phyloP scores from a whole-genome alignment of 2,797 vertebrate species.

The Staurois parvus region DNA sequence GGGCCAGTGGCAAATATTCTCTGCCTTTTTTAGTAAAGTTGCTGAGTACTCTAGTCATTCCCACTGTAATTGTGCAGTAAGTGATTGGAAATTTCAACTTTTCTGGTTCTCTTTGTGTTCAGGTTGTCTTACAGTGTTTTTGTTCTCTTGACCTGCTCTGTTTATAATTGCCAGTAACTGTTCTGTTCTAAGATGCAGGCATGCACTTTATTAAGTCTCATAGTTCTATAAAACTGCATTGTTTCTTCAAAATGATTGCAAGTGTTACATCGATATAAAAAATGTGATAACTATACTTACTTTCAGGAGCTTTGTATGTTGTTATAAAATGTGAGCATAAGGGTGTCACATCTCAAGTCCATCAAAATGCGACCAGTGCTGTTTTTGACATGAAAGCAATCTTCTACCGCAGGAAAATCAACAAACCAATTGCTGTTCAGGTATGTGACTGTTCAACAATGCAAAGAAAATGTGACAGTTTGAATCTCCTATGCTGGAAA shows the following conservation, averaged over 20 bases:
- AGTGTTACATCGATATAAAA: background rate
- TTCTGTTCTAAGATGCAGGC: background rate
- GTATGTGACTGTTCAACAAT: slow-evolving; percentile 70
- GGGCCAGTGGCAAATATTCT: too few relatives aligned
- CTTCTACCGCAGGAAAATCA: slow-evolving; percentile 87
- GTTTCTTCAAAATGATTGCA: background rate
- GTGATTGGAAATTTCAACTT: too few relatives aligned
- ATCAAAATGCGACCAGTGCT: slow-evolving; percentile 76
- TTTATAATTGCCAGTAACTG: too few relatives aligned
- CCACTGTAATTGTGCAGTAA: too few relatives aligned
- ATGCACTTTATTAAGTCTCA: background rate
- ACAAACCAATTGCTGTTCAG: slow-evolving; percentile 86
- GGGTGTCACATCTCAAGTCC: slow-evolving; percentile 76
- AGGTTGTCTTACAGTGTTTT: too few relatives aligned
- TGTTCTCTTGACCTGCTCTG: too few relatives aligned
- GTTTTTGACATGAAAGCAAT: slow-evolving; percentile 82
- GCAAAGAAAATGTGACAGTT: background rate
- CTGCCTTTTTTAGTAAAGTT: too few relatives aligned
- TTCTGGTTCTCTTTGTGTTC: too few relatives aligned
- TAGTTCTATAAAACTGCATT: background rate
- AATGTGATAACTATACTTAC: background rate
- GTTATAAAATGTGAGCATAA: slow-evolving; percentile 87
- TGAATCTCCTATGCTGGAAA: too few relatives aligned
- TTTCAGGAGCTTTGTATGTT: slow-evolving; percentile 87
- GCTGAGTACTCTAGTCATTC: too few relatives aligned